Base-by-base conservation (phyloP, 2,113 vertebrate species). In the Pterocles gutturalis region DNA sequence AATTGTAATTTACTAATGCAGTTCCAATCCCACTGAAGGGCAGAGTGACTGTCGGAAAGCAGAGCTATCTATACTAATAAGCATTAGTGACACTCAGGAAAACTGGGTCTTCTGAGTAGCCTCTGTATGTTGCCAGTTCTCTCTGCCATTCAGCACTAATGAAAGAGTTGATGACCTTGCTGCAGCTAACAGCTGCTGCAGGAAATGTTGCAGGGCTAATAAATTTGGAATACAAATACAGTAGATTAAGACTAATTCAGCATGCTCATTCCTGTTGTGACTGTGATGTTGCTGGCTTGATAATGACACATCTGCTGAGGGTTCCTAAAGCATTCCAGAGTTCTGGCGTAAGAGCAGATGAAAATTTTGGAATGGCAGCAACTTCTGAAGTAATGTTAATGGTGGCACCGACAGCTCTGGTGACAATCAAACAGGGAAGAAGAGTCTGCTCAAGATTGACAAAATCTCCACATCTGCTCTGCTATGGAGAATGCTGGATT, bases 221-320 rank as follows among this genome's bases (percentile, higher is more conserved):
- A 70, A 90, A 89, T 87, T 75, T 73, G 64, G 51, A 86, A 71
- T 24, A 21, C 49, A 90, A 95, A 72, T 69, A 61, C 13, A 54
- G 54, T 86, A 34, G 46, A 81, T 95, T 89, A 89, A 83, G 80
- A 78, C 71, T 93, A 93, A 96, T 65, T 83, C 76, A 95, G 83
- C 77, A 31, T 94, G 60, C 71, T 58, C 51, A 20, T 84, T 89
- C 72, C 72, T 91, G 46, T 78, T 92, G 88, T 0, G 7, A 62
- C 36, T 45, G 22, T 83, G 72, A 81, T 87, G 69, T 58, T 83
- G n/a, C 76, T 89, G 60, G 43, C 28, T 95, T 70, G 67, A 67
- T 86, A 73, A 89, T 49, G 46, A 58, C 26, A 46, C 22, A 10
- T 92, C 69, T 87, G 29, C 65, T 78, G 54, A 64, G 43, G 76